Evolutionary conservation across 2,888 invertebrate species (phyloP).

Genomic region (Podabrus alpinus): DNA sequence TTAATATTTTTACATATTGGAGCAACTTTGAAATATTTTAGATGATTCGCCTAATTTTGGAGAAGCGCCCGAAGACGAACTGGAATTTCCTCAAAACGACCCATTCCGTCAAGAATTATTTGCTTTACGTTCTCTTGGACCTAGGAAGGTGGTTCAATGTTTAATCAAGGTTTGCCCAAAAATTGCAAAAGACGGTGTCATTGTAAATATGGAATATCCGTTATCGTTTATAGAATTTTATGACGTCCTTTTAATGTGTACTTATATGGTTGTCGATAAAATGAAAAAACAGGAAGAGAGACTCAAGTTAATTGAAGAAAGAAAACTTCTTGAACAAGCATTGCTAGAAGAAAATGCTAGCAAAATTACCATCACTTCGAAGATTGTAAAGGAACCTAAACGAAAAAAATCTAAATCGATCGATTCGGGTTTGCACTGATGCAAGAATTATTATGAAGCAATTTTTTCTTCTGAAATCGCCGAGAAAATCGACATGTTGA

Average conservation of each 20-base stretch:
- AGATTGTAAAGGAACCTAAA: background rate
- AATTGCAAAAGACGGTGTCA: conserved; percentile 49
- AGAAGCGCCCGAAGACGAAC: conserved; percentile 52
- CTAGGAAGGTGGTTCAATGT: conserved; percentile 44
- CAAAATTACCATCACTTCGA: background rate
- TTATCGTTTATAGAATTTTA: conserved; percentile 67
- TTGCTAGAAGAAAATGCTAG: background rate
- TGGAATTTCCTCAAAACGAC: conserved; percentile 27
- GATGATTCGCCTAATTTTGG: conserved; percentile 32
- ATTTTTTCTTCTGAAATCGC: background rate
- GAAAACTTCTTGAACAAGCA: background rate
- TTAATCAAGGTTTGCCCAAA: conserved; percentile 57
- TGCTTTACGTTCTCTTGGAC: conserved; percentile 45
- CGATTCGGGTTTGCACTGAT: background rate
- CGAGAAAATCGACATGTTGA: no score
- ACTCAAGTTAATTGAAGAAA: background rate
- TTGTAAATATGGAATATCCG: conserved; percentile 59
- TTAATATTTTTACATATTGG: background rate
- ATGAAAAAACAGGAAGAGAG: conserved; percentile 4
- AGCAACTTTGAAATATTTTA: background rate
- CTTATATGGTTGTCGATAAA: conserved; percentile 29
- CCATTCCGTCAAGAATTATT: conserved; percentile 39
- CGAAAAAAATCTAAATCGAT: background rate
- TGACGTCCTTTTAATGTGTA: conserved; percentile 59
- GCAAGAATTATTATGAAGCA: background rate